Base-by-base conservation (phyloP, 37 sponge, comb jelly and placozoan genomes). In the Ephydatia muelleri region DNA sequence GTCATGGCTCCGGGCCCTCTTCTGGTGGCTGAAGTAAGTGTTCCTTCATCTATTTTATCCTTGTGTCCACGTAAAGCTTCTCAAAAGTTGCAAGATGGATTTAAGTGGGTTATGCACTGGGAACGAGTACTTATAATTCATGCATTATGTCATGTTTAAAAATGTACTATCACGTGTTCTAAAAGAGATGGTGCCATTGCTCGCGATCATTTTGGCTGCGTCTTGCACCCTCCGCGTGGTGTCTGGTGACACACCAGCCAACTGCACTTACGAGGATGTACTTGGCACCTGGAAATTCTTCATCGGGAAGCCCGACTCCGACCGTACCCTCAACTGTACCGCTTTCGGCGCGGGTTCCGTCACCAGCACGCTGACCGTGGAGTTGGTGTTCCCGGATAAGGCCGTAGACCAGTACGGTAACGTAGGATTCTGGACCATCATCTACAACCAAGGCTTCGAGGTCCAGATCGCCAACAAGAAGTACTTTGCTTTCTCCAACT, bases 401-500 rank as follows among this genome's bases (percentile, higher is more conserved):
- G 89, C 84, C 31, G 67, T 66, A 35, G 89, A 88, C 79, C 40
- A 67, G 30, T 34, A 48, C 49, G 84, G 84, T 43, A 88, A 88
- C 28, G 30, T 38, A 19, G 89, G 89, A 29, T 88, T 88, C 80
- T 88, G 89, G 89, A 88, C 89, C 3, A n/a, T 88, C 26, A 78
- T 88, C 73, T 88, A 88, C 72, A 88, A 88, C 57, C 89, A 88
- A 64, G 89, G 89, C 0, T 88, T 83, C 37, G 89, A 88, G 35
- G 79, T 88, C 40, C 85, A 85, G 75, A 69, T 88, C 31, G 78
- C 31, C 6, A 72, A 77, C 2, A 43, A 34, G 12, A 88, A 88
- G 29, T 88, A 85, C 71, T 88, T 88, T 33, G 89, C 89, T 8
- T 88, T 88, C 72, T 88, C 84, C 49, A 76, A 75, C 70, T 88